Percentiles rank a stretch among this genome's conserved stretches.
Evolutionary conservation across 2,797 vertebrate species (phyloP).

Genomic region (Ceryle rudis): DNA sequence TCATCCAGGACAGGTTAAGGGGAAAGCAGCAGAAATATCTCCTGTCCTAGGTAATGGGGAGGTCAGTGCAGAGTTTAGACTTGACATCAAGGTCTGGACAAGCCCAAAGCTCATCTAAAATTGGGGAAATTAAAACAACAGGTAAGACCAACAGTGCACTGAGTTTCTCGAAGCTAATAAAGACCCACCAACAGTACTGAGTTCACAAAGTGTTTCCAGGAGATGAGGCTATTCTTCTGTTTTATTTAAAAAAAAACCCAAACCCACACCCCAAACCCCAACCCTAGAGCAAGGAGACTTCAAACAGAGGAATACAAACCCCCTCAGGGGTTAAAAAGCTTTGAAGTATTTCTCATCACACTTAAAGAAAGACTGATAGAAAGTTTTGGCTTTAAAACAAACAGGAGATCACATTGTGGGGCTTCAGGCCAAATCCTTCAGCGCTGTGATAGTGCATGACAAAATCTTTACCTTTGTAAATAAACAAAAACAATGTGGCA

Average conservation of each 20-base stretch:
- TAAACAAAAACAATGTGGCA: background rate
- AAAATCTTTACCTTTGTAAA: background rate
- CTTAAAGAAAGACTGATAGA: background rate
- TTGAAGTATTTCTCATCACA: background rate
- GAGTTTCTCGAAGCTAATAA: background rate
- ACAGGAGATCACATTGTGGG: background rate
- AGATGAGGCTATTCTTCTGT: background rate
- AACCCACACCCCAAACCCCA: background rate
- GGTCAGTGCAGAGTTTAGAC: background rate
- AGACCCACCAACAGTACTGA: background rate
- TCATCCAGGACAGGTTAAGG: background rate
- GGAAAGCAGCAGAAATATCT: background rate
- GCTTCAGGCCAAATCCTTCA: background rate
- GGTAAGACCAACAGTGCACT: fast-evolving
- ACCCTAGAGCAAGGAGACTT: background rate
- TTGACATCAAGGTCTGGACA: background rate
- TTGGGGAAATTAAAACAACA: background rate
- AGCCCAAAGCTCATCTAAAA: background rate
- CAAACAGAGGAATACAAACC: background rate
- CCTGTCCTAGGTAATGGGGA: background rate
- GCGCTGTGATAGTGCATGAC: background rate
- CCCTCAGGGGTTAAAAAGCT: background rate
- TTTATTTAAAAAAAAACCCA: background rate
- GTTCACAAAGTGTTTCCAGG: background rate
- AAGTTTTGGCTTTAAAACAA: background rate